phyloP scores from a whole-genome alignment of 1,140 invertebrate genomes.

The Drosophila paulistorum region DNA sequence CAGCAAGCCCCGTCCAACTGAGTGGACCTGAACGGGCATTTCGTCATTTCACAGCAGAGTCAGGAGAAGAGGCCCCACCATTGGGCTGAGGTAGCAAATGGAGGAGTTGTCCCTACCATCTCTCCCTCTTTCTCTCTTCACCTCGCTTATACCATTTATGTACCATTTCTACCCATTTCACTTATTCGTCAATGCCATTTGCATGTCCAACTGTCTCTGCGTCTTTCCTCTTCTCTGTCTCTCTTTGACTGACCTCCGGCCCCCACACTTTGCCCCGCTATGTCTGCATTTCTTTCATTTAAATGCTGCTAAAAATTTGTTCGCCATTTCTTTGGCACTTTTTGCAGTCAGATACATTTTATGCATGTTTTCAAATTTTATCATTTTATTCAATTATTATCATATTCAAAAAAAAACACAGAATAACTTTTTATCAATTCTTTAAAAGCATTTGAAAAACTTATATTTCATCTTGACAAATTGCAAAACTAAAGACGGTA shows the following conservation, averaged over 20 bases:
- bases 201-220: constrained; percentile 67
- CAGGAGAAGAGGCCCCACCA: not conserved
- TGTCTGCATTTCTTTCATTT: constrained; percentile 75
- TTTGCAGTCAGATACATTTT: constrained; percentile 39
- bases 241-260: not conserved
- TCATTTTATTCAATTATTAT: not conserved
- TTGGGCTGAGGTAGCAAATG: constrained; percentile 6
- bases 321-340: constrained; percentile 51
- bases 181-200: constrained; percentile 66
- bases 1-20: constrained; percentile 38
- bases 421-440: too few species aligned
- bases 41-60: constrained; percentile 57
- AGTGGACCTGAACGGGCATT: constrained; percentile 56
- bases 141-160: constrained; percentile 7
- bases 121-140: too few species aligned
- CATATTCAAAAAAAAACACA: not conserved
- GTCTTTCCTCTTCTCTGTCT: not conserved
- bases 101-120: not conserved
- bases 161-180: constrained; percentile 26
- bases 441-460: too few species aligned
- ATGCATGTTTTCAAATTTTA: constrained; percentile 12
- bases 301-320: constrained; percentile 60
- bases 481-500: too few species aligned
- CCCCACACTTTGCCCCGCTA: too few species aligned
- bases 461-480: too few species aligned